These are phyloP conservation scores for Nomada ferruginata DNA, from an alignment of 2,888 invertebrate genomes.

Conservation along the genomic window DNA sequence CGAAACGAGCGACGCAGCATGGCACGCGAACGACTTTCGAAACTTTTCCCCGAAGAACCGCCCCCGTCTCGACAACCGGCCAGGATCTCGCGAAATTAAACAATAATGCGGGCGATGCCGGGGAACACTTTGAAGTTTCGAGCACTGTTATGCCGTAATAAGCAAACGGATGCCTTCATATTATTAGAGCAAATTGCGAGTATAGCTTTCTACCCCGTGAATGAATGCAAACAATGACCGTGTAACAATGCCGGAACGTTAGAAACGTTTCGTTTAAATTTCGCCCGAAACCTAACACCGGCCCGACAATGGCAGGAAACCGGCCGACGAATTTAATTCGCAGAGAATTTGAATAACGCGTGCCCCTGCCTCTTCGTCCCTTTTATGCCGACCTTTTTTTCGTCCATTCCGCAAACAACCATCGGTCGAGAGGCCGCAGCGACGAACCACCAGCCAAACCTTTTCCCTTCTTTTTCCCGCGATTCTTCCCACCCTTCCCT, in stretches of 20 bases:
- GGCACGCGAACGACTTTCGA: not conserved
- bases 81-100: constrained; percentile 44
- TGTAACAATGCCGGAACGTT: constrained; percentile 25
- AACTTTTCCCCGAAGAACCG: not conserved
- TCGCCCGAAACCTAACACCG: constrained; percentile 50
- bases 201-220: constrained; percentile 30
- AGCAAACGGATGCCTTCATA: constrained; percentile 43
- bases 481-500: not conserved
- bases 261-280: constrained; percentile 55
- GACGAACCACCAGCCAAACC: constrained; percentile 18
- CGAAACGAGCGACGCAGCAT: too few relatives aligned
- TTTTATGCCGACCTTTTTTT: constrained; percentile 37
- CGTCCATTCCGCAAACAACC: constrained; percentile 16
- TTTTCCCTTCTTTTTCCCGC: constrained; percentile 23
- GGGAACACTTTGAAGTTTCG: constrained; percentile 22
- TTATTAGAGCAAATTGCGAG: constrained; percentile 54
- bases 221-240: constrained; percentile 65
- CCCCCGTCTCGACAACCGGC: not conserved
- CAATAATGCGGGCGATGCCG: constrained; percentile 11
- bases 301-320: constrained; percentile 37
- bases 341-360: constrained; percentile 56
- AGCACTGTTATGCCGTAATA: constrained; percentile 31
- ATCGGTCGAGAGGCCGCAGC: constrained; percentile 38
- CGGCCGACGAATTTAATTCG: constrained; percentile 59
- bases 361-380: not conserved